phyloP scores from a whole-genome alignment of 53 echinoderm and acorn worm genomes.

The Holothuria leucospilota region DNA sequence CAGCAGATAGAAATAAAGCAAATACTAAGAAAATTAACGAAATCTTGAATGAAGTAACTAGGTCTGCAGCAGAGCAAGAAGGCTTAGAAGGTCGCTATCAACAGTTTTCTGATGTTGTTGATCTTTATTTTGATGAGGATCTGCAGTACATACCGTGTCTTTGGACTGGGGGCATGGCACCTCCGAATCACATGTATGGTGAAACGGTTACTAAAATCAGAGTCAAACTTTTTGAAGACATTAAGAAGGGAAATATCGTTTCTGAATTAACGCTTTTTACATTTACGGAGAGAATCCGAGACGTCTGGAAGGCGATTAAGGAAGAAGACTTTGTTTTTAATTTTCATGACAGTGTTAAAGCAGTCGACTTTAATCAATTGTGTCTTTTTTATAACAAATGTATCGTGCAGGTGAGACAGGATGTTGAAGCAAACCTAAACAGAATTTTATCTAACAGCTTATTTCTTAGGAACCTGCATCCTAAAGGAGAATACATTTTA shows the following conservation, averaged over 20 bases:
- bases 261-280: neutral
- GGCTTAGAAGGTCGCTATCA: constrained; percentile 3
- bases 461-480: too few relatives aligned
- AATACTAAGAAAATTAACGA: neutral
- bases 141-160: constrained; percentile 9
- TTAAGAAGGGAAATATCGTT: neutral
- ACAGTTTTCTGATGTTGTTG: constrained; percentile 22
- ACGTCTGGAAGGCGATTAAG: too few relatives aligned
- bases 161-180: constrained; percentile 23
- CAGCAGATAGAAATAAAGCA: constrained; percentile 14
- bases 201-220: constrained; percentile 12
- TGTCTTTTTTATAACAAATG: too few relatives aligned
- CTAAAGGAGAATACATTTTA: too few relatives aligned
- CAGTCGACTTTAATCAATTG: too few relatives aligned
- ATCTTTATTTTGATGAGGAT: neutral
- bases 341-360: too few relatives aligned
- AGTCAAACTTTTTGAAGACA: neutral
- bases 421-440: too few relatives aligned
- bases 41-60: neutral
- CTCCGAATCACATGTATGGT: constrained; percentile 21
- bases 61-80: constrained; percentile 4
- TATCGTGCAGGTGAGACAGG: too few relatives aligned
- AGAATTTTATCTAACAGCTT: too few relatives aligned
- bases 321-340: too few relatives aligned
- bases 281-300: too few relatives aligned